Conservation (phyloP, 2,888 invertebrate species). For the Laothoe populi region DNA sequence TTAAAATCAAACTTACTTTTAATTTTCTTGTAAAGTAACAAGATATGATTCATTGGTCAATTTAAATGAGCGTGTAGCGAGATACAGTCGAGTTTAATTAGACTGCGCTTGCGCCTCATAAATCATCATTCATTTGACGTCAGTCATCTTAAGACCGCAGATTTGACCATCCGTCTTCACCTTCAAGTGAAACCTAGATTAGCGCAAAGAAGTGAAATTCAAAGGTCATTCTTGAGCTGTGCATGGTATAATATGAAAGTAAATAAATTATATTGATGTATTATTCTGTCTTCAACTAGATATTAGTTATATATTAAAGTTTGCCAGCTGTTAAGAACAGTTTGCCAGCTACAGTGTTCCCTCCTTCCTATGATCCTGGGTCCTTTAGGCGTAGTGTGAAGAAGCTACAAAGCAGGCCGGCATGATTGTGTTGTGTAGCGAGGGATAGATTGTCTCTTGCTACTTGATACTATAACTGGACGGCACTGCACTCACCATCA, state of each 20-base stretch:
- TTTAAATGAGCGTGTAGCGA: conserved; percentile 72
- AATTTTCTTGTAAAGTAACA: conserved; percentile 18
- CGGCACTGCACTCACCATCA: too few species aligned
- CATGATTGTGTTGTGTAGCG: too few species aligned
- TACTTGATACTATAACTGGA: too few species aligned
- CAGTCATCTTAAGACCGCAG: conserved; percentile 45
- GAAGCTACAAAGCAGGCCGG: too few species aligned
- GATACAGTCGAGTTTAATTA: conserved; percentile 71
- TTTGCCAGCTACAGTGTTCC: too few species aligned
- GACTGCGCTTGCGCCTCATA: conserved; percentile 58
- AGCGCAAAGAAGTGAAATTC: conserved; percentile 29
- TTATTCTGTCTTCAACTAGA: not conserved
- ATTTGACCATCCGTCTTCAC: conserved; percentile 42
- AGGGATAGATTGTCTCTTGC: too few species aligned
- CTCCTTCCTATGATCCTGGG: too few species aligned
- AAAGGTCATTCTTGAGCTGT: conserved; percentile 29
- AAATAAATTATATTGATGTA: not conserved
- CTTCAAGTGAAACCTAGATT: conserved; percentile 33
- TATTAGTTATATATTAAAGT: too few species aligned
- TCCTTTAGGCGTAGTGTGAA: too few species aligned
- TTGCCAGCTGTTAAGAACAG: too few species aligned
- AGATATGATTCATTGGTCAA: conserved; percentile 20
- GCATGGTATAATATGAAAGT: conserved; percentile 2
- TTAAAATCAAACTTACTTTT: conserved; percentile 1
- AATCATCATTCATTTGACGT: conserved; percentile 63